Evolutionary conservation across 2,797 vertebrate species (phyloP).

Genomic region (Lerista edwardsae): DNA sequence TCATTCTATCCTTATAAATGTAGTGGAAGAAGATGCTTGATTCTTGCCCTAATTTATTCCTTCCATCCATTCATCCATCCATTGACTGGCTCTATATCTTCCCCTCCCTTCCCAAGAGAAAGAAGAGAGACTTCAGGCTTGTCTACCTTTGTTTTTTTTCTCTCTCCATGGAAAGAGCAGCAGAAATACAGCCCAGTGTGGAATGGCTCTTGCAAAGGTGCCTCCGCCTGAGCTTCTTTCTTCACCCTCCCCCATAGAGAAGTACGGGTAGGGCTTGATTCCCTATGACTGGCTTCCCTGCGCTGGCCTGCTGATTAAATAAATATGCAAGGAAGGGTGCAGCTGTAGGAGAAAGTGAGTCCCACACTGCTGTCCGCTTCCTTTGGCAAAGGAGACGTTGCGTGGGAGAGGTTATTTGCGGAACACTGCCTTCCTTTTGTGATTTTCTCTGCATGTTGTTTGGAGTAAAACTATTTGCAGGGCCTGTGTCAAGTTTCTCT

Average conservation of each 20-base stretch:
- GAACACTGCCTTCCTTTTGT: not conserved
- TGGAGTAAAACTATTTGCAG: not conserved
- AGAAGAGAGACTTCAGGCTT: not conserved
- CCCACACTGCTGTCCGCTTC: not conserved
- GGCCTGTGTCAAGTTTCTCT: not conserved
- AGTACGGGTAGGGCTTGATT: not conserved
- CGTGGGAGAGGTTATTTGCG: not conserved
- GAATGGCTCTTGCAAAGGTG: not conserved
- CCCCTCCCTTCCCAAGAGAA: no score
- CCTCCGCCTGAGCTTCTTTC: not conserved
- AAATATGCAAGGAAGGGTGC: not conserved
- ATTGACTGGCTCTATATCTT: not conserved
- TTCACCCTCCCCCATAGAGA: not conserved
- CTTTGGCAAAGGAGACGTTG: not conserved
- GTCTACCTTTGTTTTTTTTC: not conserved
- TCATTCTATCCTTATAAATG: not conserved
- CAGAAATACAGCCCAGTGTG: not conserved
- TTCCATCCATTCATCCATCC: no score
- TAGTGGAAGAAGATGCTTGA: not conserved
- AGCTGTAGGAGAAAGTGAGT: not conserved
- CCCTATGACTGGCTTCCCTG: not conserved
- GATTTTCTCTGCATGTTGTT: not conserved
- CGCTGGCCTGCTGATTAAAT: not conserved
- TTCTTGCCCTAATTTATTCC: not conserved
- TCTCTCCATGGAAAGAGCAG: not conserved